Percentiles rank a stretch among this genome's conserved stretches.
phyloP scores from a whole-genome alignment of 2,888 invertebrate genomes.

The Seira ritae region DNA sequence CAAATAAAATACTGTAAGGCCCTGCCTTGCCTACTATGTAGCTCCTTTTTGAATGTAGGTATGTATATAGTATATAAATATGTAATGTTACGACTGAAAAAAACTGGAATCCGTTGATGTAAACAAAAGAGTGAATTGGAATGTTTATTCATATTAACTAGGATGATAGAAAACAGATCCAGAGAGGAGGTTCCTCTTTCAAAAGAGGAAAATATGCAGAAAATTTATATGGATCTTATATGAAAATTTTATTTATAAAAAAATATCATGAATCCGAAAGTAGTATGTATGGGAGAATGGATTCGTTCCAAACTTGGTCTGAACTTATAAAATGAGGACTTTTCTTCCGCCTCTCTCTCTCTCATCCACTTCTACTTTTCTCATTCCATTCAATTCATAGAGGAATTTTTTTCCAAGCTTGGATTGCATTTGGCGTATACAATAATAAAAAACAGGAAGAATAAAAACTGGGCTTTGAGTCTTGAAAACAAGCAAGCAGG shows the following conservation, averaged over 20 bases:
- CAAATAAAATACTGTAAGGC: background rate
- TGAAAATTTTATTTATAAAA: conserved; percentile 23
- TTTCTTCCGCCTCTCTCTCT: conserved; percentile 55
- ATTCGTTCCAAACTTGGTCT: conserved; percentile 58
- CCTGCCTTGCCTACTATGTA: no score
- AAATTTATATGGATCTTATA: conserved; percentile 45
- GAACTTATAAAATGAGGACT: conserved; percentile 59
- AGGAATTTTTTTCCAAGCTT: conserved; percentile 35
- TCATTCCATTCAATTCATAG: conserved; percentile 53
- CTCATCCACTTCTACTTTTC: conserved; percentile 51
- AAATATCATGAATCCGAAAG: conserved; percentile 36
- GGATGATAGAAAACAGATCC: conserved; percentile 4
- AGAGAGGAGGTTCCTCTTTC: conserved; percentile 1
- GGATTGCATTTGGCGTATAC: background rate
- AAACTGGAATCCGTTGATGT: conserved; percentile 14
- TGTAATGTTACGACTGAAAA: conserved; percentile 13
- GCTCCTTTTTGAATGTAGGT: no score
- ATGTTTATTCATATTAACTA: conserved; percentile 53
- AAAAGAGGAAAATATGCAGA: conserved; percentile 42
- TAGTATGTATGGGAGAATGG: conserved; percentile 36
- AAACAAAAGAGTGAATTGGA: conserved; percentile 39
- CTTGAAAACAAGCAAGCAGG: conserved; percentile 9
- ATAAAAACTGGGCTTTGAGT: background rate
- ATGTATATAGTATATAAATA: no score
- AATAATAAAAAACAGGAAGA: conserved; percentile 3